Percentiles rank a stretch among this genome's conserved stretches.
Evolutionary conservation across 2,113 vertebrate species (phyloP).

Genomic region (Indicator indicator): DNA sequence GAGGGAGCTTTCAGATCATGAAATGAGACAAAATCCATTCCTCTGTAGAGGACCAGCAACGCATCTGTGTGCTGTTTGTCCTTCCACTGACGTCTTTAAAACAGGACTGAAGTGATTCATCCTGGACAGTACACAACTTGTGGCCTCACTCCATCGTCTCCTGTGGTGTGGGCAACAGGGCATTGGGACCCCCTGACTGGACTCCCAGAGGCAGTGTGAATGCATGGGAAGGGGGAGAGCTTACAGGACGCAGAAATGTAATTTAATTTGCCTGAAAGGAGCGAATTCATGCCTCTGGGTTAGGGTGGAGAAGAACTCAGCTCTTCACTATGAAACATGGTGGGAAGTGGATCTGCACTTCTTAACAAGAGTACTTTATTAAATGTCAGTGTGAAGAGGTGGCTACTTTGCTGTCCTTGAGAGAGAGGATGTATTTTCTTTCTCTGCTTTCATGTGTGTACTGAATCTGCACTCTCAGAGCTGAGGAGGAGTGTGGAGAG

Average conservation of each 20-base stretch:
- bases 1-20: not conserved
- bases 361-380: not conserved
- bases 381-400: not conserved
- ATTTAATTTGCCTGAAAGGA: not conserved
- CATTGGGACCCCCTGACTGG: not conserved
- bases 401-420: not conserved
- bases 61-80: not conserved
- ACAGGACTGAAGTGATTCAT: not conserved
- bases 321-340: not conserved
- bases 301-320: not conserved
- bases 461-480: not conserved
- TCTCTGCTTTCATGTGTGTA: not conserved
- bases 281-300: not conserved
- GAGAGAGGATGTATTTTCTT: not conserved
- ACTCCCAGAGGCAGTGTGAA: not conserved
- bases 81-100: not conserved
- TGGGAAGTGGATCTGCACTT: not conserved
- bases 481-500: not conserved
- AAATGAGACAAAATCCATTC: not conserved
- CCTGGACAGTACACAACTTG: accelerated
- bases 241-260: not conserved
- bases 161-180: accelerated
- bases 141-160: not conserved
- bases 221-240: not conserved
- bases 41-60: not conserved